These are phyloP conservation scores for Oligia latruncula DNA, from an alignment of 2,888 invertebrate species.

Conservation along the genomic window DNA sequence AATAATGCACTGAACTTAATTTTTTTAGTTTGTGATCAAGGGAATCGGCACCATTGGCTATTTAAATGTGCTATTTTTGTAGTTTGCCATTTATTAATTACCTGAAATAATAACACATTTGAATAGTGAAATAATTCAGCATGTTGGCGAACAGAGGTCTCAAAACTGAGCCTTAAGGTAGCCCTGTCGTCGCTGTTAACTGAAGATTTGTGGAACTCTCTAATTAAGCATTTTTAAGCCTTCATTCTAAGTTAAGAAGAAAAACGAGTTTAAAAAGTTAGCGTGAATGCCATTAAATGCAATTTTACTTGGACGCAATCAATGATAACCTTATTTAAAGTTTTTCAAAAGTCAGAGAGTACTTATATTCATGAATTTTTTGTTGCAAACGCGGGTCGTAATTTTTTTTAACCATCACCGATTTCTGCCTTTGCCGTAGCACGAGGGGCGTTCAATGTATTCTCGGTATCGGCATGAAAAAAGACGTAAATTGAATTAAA, in stretches of 20 bases:
- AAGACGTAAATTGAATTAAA: no score
- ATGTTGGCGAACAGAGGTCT: background rate
- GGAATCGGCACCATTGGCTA: background rate
- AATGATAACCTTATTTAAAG: background rate
- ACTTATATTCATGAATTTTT: background rate
- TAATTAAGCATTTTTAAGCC: background rate
- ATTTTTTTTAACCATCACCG: no score
- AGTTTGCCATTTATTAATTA: background rate
- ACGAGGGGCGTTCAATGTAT: no score
- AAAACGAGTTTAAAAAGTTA: background rate
- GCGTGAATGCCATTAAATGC: background rate
- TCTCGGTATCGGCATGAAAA: no score
- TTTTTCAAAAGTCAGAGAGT: background rate
- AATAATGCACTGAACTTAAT: no score
- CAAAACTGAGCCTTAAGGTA: background rate
- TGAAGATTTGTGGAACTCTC: background rate
- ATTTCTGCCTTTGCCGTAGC: no score
- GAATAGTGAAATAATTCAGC: background rate
- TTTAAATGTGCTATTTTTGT: slow-evolving; percentile 21
- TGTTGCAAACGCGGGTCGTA: no score
- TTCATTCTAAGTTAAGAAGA: background rate
- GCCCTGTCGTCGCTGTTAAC: background rate
- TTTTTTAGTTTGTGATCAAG: no score
- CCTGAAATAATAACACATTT: background rate
- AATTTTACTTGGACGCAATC: background rate